These are phyloP conservation scores for Myotis findleyi DNA, from an alignment of 2,797 vertebrate genomes.

Conservation along the genomic window DNA sequence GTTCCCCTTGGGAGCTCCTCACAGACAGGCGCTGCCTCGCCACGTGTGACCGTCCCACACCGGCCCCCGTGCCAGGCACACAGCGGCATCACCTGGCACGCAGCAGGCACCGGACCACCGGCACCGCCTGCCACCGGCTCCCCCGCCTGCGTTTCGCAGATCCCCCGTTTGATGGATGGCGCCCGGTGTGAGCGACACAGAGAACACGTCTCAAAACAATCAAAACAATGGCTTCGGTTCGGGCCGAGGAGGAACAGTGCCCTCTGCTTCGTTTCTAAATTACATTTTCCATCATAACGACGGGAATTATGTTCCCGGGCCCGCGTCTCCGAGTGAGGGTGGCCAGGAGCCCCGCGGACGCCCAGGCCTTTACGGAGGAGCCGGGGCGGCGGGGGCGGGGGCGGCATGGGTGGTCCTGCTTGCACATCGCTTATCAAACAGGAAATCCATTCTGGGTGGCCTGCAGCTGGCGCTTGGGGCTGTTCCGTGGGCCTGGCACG, in stretches of 20 bases:
- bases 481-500: not conserved
- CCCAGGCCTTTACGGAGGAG: constrained; percentile 46
- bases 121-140: too few relatives aligned
- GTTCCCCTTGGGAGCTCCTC: too few relatives aligned
- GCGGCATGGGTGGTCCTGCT: not conserved
- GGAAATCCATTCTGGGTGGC: not conserved
- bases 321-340: constrained; percentile 69
- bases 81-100: too few relatives aligned
- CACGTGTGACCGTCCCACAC: too few relatives aligned
- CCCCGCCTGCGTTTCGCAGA: constrained; percentile 22
- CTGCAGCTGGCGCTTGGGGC: not conserved
- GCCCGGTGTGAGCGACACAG: constrained; percentile 58
- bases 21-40: too few relatives aligned
- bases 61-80: too few relatives aligned
- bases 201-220: constrained; percentile 77
- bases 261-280: constrained; percentile 80
- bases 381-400: not conserved
- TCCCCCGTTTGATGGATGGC: constrained; percentile 76
- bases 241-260: constrained; percentile 78
- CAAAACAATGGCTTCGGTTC: constrained; percentile 80
- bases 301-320: constrained; percentile 77
- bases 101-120: too few relatives aligned
- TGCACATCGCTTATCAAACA: constrained; percentile 4
- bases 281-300: constrained; percentile 82
- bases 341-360: constrained; percentile 50